Conservation (phyloP, 2,888 invertebrate species). For the Notodonta dromedarius region DNA sequence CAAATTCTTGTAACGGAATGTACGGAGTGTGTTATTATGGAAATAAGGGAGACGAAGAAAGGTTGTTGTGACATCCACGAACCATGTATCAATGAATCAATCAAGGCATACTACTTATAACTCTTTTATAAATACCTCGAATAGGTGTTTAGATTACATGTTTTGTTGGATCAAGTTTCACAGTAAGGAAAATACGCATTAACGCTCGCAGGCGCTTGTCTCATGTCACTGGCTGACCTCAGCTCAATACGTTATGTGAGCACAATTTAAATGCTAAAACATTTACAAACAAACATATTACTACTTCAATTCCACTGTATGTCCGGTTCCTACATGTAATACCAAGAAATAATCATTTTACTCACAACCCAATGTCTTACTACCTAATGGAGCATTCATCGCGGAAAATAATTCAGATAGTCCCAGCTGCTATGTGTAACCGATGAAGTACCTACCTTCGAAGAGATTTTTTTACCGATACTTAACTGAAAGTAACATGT, state of each 20-base stretch:
- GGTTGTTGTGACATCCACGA: not conserved
- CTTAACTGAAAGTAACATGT: not conserved
- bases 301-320: no score
- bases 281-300: no score
- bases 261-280: no score
- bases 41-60: not conserved
- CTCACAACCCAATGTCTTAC: no score
- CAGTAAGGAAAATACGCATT: not conserved
- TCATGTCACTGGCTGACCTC: no score
- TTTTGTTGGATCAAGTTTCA: not conserved
- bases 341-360: no score
- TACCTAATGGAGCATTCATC: no score
- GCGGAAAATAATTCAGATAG: no score
- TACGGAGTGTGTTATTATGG: not conserved
- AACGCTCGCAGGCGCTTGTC: not conserved
- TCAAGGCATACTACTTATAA: conserved; percentile 1
- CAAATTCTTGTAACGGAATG: not conserved
- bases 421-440: no score
- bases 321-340: no score
- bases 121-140: not conserved
- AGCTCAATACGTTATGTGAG: no score
- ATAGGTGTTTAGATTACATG: not conserved
- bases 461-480: not conserved
- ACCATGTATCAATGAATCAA: not conserved
- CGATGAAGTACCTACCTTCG: no score